Percentiles rank a stretch among this genome's conserved stretches.
Evolutionary conservation across 2,888 invertebrate genomes (phyloP).

Genomic region (Machimus atricapillus): DNA sequence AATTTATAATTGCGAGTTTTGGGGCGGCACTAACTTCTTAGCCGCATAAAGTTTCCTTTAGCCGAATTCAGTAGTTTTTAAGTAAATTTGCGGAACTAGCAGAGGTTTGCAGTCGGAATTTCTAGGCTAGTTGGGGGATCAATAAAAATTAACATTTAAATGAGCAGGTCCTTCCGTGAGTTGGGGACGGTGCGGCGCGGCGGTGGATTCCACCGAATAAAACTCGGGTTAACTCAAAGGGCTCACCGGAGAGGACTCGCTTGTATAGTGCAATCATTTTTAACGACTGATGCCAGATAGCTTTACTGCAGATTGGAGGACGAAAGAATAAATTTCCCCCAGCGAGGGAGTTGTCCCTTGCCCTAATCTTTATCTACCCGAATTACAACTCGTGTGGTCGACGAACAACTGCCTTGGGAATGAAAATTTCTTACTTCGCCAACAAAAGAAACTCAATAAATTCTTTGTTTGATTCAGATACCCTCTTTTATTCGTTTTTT

Average conservation of each 20-base stretch:
- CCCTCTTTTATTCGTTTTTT: constrained; percentile 29
- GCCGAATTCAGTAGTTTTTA: not conserved
- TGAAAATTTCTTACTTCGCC: constrained; percentile 27
- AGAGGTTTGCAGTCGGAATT: not conserved
- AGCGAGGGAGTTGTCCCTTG: constrained; percentile 19
- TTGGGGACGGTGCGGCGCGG: not conserved
- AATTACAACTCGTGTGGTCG: constrained; percentile 27
- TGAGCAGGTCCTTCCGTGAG: not conserved
- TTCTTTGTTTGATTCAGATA: constrained; percentile 37
- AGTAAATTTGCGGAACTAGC: not conserved
- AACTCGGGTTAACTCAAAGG: constrained; percentile 5
- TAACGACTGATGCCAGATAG: constrained; percentile 39
- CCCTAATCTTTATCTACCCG: constrained; percentile 27
- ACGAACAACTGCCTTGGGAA: constrained; percentile 38
- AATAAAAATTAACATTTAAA: not conserved
- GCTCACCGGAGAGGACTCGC: not conserved
- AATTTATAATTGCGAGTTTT: not conserved
- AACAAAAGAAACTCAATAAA: constrained; percentile 35
- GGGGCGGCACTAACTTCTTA: not conserved
- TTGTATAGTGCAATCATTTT: constrained; percentile 34
- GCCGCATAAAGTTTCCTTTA: not conserved
- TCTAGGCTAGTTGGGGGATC: not conserved
- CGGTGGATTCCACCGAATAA: not conserved
- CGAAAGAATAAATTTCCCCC: constrained; percentile 21
- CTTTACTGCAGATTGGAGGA: constrained; percentile 35